Evolutionary conservation across 2,888 invertebrate genomes (phyloP).

Genomic region (Cybosia mesomella): DNA sequence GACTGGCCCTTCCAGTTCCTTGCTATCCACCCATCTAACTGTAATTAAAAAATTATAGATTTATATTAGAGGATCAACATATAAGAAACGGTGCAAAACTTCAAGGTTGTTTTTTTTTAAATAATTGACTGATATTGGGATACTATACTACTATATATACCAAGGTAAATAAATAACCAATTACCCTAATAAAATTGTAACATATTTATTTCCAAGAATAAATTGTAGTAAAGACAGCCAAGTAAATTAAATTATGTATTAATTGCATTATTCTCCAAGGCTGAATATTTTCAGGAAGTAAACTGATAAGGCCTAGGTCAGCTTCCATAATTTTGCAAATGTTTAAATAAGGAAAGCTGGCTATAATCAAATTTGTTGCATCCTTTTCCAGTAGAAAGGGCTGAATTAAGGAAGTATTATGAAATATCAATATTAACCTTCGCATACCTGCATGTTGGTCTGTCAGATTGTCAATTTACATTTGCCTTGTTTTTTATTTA

Average conservation of each 20-base stretch:
- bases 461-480: neutral
- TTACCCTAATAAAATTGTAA: neutral
- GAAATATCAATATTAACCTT: neutral
- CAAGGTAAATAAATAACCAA: neutral
- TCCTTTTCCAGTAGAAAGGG: neutral
- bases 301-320: constrained; percentile 2
- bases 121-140: neutral
- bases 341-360: constrained; percentile 1
- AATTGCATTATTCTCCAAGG: neutral
- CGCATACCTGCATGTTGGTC: neutral
- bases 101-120: neutral
- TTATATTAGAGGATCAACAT: neutral
- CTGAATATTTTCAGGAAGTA: neutral
- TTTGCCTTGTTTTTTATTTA: neutral
- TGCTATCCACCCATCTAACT: constrained; percentile 99
- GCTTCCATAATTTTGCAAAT: neutral
- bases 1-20: constrained; percentile 96
- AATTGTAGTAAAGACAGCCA: neutral
- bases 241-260: neutral
- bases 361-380: neutral
- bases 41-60: constrained; percentile 44
- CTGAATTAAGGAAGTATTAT: neutral
- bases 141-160: neutral
- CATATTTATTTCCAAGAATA: neutral
- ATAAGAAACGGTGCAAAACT: no score